A percentile compares a stretch with the other conserved stretches of the same genome.
Evolutionary conservation across 2,888 invertebrate genomes (phyloP).

Genomic region (Andricus quercusramuli): DNA sequence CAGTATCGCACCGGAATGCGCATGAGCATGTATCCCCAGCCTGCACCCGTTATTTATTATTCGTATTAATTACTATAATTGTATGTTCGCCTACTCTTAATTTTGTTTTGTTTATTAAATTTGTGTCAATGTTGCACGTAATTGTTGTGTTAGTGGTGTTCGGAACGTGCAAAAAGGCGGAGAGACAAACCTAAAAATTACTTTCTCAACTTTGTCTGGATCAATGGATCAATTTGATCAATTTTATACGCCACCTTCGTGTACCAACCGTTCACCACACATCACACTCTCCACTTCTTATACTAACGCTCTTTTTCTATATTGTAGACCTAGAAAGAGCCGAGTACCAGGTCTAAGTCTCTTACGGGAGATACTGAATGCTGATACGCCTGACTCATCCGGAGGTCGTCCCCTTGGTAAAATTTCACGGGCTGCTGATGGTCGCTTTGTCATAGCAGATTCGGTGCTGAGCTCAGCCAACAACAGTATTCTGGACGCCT

Average conservation of each 20-base stretch:
- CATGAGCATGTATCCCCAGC: slow-evolving; percentile 74
- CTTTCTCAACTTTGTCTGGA: background rate
- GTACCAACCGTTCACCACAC: slow-evolving; percentile 7
- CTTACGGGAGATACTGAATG: slow-evolving; percentile 83
- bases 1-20: slow-evolving; percentile 74
- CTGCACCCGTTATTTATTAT: slow-evolving; percentile 59
- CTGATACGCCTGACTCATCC: slow-evolving; percentile 74
- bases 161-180: slow-evolving; percentile 44
- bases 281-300: background rate
- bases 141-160: slow-evolving; percentile 56
- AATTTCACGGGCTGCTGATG: slow-evolving; percentile 87
- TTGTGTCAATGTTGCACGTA: slow-evolving; percentile 72
- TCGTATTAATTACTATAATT: slow-evolving; percentile 51
- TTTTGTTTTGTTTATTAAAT: slow-evolving; percentile 50
- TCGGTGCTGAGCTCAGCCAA: slow-evolving; percentile 80
- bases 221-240: background rate
- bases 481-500: slow-evolving; percentile 82
- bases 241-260: background rate
- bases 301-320: slow-evolving; percentile 65
- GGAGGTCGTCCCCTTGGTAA: slow-evolving; percentile 81
- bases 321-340: slow-evolving; percentile 92
- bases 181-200: background rate
- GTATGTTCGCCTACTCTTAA: slow-evolving; percentile 48
- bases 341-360: slow-evolving; percentile 95
- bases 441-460: slow-evolving; percentile 85